Base-by-base conservation (phyloP, 2,113 vertebrate species). In the Mormyrus iriodes region DNA sequence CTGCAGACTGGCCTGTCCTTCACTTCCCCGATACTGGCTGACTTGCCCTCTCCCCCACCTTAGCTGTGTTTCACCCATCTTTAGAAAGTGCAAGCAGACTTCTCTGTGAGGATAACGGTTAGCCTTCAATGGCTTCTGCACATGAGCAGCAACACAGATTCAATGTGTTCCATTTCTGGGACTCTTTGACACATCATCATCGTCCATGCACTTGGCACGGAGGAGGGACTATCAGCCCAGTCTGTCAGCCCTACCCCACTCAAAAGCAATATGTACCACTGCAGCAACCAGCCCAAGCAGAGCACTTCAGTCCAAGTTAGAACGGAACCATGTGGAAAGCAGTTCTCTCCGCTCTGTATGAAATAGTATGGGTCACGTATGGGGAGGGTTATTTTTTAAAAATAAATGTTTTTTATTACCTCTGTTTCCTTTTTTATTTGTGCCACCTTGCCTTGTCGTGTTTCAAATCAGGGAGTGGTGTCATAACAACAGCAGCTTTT, bases 221-320 rank as follows among this genome's bases (percentile, higher is more conserved):
- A 19, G 73, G 17, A 8, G 31, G 31, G 35, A 35, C 35, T 21
- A 19, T 79, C 35, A 27, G 35, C 73, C 69, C 90, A 93, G 88
- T 89, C 90, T 92, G 91, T 93, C 93, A 93, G 93, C 92, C 91
- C 91, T 93, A 93, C 94, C 94, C 94, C 95, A 94, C 93, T 92
- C 91, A 95, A 88, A 95, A 96, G 95, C 95, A 96, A 96, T 96
- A 96, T 93, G 94, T 93, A 94, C 95, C 95, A 95, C 95, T 94
- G 95, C 94, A 93, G 94, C 94, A 91, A 94, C 94, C 94, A 93
- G 95, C 94, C 94, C 93, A 92, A 91, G 94, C 94, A 95, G 93
- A 96, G 95, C 95, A 96, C 95, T 96, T 96, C 95, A 94, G 94
- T 92, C 91, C 93, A 94, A 93, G 94, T 94, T 93, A 79, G 35